Evolutionary conservation across 1,140 invertebrate species (phyloP).

Genomic region (Ceratina australensis): DNA sequence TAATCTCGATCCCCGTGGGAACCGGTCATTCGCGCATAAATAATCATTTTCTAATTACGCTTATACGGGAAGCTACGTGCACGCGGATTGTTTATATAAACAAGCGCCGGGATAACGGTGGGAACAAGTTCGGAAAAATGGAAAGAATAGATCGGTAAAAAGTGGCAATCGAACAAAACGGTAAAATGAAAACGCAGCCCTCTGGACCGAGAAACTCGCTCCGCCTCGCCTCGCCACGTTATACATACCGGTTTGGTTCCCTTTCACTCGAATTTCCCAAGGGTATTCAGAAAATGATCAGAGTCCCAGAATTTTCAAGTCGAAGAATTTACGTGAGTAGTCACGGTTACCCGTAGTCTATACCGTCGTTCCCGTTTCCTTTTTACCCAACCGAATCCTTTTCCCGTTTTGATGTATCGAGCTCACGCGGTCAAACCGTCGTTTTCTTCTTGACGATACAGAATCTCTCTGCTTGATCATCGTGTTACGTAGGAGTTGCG

Average conservation of each 20-base stretch:
- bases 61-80: background rate
- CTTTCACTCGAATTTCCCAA: constrained; percentile 36
- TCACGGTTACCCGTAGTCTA: background rate
- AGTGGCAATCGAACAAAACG: background rate
- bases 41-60: constrained; percentile 5
- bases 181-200: background rate
- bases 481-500: background rate
- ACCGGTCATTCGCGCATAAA: background rate
- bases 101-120: too few species aligned
- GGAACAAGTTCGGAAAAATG: background rate
- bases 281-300: constrained; percentile 38
- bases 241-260: background rate
- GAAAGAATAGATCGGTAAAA: background rate
- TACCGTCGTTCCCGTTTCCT: background rate
- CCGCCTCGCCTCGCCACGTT: too few species aligned
- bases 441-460: background rate
- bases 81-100: too few species aligned
- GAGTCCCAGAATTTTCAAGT: constrained; percentile 13
- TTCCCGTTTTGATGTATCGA: background rate
- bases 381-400: constrained; percentile 4
- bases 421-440: background rate
- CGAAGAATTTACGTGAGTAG: constrained; percentile 39
- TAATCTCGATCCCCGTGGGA: constrained; percentile 8
- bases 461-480: background rate
- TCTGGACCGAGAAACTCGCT: background rate